A percentile compares a stretch with the other conserved stretches of the same genome.
Evolutionary conservation across 2,888 invertebrate genomes (phyloP).

Genomic region (Timandra comae): DNA sequence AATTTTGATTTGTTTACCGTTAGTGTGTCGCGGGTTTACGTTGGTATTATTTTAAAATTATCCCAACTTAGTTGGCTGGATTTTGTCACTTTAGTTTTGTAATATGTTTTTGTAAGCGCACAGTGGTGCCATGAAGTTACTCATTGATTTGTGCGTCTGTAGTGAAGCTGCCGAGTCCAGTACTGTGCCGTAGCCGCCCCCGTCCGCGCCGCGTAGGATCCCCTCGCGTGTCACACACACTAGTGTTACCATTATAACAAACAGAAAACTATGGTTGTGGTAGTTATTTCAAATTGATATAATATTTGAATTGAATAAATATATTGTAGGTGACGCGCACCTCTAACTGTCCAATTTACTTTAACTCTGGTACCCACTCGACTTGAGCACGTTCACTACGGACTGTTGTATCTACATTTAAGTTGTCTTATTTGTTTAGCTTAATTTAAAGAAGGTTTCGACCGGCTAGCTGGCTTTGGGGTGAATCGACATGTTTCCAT

Average conservation of each 20-base stretch:
- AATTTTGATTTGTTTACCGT: constrained; percentile 28
- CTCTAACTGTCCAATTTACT: constrained; percentile 34
- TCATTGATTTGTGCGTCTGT: constrained; percentile 36
- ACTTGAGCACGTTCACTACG: constrained; percentile 33
- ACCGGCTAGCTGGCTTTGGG: constrained; percentile 34
- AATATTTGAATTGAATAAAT: constrained; percentile 49
- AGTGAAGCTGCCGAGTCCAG: constrained; percentile 38
- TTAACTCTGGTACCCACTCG: constrained; percentile 27
- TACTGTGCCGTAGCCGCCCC: constrained; percentile 23
- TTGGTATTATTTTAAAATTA: constrained; percentile 53
- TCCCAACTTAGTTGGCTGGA: constrained; percentile 71
- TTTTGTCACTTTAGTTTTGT: constrained; percentile 41
- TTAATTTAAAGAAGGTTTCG: constrained; percentile 62
- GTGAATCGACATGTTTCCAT: constrained; percentile 37
- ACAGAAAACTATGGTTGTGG: constrained; percentile 73
- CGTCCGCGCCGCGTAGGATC: constrained; percentile 31
- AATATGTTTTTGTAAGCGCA: constrained; percentile 34
- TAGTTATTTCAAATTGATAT: constrained; percentile 73
- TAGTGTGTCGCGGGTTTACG: constrained; percentile 53
- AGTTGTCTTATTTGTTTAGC: constrained; percentile 67
- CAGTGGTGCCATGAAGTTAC: constrained; percentile 40
- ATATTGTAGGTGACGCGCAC: constrained; percentile 47
- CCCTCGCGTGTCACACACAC: constrained; percentile 38
- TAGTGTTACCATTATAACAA: constrained; percentile 59
- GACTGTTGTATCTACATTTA: constrained; percentile 28